phyloP scores from a whole-genome alignment of 1,140 invertebrate species.

The Bombus superbus region DNA sequence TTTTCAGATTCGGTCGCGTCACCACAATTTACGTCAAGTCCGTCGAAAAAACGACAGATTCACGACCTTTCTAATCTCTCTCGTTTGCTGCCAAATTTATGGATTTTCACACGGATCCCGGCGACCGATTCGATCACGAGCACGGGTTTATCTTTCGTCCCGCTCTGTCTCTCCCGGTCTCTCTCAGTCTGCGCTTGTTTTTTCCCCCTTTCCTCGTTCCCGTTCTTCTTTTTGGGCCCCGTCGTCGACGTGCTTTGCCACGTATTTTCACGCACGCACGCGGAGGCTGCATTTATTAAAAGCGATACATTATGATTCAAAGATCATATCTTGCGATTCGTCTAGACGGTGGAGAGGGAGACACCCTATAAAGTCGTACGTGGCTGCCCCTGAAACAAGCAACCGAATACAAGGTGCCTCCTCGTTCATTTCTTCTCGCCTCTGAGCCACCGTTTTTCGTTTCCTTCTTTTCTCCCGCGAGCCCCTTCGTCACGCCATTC shows the following conservation, averaged over 20 bases:
- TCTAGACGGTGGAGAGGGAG: conserved; percentile 77
- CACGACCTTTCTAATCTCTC: neutral
- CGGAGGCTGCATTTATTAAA: conserved; percentile 77
- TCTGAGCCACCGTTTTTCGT: conserved; percentile 29
- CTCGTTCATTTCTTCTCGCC: conserved; percentile 44
- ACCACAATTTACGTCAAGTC: conserved; percentile 6
- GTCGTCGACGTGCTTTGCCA: conserved; percentile 53
- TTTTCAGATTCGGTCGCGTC: conserved; percentile 20
- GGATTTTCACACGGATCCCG: conserved; percentile 35
- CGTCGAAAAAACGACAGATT: neutral
- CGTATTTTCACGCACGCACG: conserved; percentile 66
- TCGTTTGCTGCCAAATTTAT: neutral
- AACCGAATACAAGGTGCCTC: conserved; percentile 63
- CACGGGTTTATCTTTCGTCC: neutral
- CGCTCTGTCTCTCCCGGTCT: conserved; percentile 1
- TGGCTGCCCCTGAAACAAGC: conserved; percentile 62
- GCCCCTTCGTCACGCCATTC: neutral
- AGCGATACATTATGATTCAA: conserved; percentile 81
- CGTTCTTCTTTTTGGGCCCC: conserved; percentile 40
- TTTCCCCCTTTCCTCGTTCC: conserved; percentile 23
- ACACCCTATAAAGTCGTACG: conserved; percentile 75
- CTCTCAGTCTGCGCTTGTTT: conserved; percentile 11
- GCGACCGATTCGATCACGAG: conserved; percentile 2
- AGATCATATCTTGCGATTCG: conserved; percentile 80
- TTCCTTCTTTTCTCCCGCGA: conserved; percentile 17